Conservation (phyloP, 2,888 invertebrate genomes). For the Pollenia amentaria region DNA sequence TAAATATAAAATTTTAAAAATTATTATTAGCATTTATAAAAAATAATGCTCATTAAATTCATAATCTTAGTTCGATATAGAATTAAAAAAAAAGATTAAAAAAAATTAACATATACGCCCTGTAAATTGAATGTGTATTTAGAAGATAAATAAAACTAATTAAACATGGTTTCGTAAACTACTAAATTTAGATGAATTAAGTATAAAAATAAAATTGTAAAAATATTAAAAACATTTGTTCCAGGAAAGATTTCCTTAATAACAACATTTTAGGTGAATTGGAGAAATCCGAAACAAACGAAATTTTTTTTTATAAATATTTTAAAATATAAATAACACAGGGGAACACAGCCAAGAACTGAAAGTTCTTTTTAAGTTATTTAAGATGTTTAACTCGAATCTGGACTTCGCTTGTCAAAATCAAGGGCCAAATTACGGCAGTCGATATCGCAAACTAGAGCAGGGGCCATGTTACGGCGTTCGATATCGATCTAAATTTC, state of each 20-base stretch:
- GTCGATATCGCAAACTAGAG: too few relatives aligned
- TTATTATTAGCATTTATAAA: background rate
- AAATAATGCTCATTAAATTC: constrained; percentile 6
- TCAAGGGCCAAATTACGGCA: too few relatives aligned
- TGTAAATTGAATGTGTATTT: constrained; percentile 46
- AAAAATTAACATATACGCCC: background rate
- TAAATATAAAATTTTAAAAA: constrained; percentile 10
- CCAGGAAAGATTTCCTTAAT: constrained; percentile 4
- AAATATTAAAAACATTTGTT: background rate
- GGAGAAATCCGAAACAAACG: too few relatives aligned
- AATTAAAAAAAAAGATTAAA: background rate
- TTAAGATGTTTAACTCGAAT: too few relatives aligned
- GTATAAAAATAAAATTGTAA: constrained; percentile 9
- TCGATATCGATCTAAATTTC: too few relatives aligned
- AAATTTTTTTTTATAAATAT: too few relatives aligned
- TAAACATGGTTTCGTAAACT: constrained; percentile 75
- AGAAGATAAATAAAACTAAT: constrained; percentile 39
- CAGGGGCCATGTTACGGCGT: too few relatives aligned
- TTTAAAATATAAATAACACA: too few relatives aligned
- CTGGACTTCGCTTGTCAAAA: too few relatives aligned
- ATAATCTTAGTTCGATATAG: constrained; percentile 15
- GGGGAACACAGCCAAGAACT: too few relatives aligned
- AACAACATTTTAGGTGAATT: background rate
- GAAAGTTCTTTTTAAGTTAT: too few relatives aligned
- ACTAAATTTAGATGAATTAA: constrained; percentile 45